Evolutionary conservation across 2,113 vertebrate species (phyloP).

Genomic region (Bolborhynchus lineola): DNA sequence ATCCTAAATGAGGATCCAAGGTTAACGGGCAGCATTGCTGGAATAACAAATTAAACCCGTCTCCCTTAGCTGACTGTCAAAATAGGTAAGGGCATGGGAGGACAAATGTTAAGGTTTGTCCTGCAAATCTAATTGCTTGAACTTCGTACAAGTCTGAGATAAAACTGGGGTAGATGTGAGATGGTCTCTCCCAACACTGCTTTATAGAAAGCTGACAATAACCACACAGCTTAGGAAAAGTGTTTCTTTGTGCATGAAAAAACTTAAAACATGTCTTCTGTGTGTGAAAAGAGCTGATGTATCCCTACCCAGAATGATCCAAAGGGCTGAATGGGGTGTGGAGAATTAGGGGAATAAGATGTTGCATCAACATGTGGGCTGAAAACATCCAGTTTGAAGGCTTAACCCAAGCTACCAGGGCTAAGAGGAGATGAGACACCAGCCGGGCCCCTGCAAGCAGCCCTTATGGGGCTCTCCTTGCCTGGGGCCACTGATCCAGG

Average conservation of each 20-base stretch:
- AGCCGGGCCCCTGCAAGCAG: not conserved
- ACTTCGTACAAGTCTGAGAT: not conserved
- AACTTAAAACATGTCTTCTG: not conserved
- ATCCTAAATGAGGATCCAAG: conserved; percentile 11
- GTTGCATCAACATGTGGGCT: not conserved
- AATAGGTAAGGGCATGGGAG: not conserved
- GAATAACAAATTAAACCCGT: not conserved
- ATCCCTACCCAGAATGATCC: not conserved
- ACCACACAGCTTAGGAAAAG: not conserved
- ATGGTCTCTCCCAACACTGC: not conserved
- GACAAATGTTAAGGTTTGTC: not conserved
- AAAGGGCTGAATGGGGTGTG: not conserved
- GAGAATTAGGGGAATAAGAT: not conserved
- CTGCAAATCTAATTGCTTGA: not conserved
- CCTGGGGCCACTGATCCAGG: not conserved
- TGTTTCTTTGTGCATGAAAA: not conserved
- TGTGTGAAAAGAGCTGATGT: not conserved
- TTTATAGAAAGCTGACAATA: not conserved
- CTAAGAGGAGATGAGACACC: not conserved
- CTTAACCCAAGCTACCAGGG: not conserved
- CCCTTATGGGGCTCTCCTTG: not conserved
- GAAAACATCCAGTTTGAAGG: not conserved
- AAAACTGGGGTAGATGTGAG: not conserved
- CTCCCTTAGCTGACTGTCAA: not conserved
- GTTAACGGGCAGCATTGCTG: not conserved